Evolutionary conservation across 2,113 vertebrate species (phyloP), one percentile per base, ranked within the genome.

Genomic region (Cyprinodon variegatus): DNA sequence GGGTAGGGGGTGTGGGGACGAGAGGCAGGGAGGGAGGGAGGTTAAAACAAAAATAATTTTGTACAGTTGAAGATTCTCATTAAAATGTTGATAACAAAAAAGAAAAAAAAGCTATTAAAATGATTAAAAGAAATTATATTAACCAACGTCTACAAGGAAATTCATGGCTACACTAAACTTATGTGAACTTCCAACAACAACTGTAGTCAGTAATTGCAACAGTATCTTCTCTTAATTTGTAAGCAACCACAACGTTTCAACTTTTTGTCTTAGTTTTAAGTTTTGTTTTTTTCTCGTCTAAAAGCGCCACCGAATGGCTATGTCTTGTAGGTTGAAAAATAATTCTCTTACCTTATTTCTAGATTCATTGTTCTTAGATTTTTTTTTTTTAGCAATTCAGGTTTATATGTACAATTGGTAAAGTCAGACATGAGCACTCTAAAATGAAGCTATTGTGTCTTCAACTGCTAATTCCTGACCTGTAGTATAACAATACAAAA

Each of bases 401-500:
- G 62, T 12, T 59, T 69, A 85, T 75, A 83, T 79, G 48, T 65
- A 37, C 46, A 64, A 37, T 65, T 62, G 15, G 22, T 13, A 69
- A 82, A 53, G 63, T 39, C 83, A 37, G 66, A 84, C 74, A 86
- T 62, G 76, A 36, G 41, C 29, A 46, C 4, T 38, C 72, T 48
- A 37, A 57, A 71, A 46, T 15, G 10, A 2, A 40, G 72, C 29
- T 79, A 79, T 90, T 89, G 83, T 85, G 80, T 77, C 72, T 81
- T 46, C 65, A 13, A 2, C 59, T 5, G 36, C 59, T 72, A 48
- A 83, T 64, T 62, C 69, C 70, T 57, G 50, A 79, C 65, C 82
- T 64, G 40, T 50, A 79, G 68, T 80, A 61, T 73, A 81, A 91
- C 80, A 90, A 90, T 88, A 69, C 50, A 64, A 78, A 86, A 75